Conservation (phyloP, 2,797 vertebrate species). For the Schizopygopsis malacanthus region DNA sequence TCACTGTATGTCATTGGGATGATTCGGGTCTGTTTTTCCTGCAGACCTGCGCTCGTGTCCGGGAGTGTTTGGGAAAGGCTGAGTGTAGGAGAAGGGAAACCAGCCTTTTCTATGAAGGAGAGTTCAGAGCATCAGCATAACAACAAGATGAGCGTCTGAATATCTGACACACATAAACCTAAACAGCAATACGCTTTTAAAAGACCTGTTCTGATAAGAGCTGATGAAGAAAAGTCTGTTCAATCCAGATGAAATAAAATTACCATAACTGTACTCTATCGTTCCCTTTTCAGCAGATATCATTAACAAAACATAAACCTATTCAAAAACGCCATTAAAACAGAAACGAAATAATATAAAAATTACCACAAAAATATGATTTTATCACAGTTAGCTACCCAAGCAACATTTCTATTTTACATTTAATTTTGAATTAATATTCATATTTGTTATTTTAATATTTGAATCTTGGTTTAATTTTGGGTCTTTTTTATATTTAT, state of each 20-base stretch:
- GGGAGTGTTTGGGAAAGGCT: conserved; percentile 70
- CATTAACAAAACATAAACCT: too few species aligned
- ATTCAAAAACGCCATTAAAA: too few species aligned
- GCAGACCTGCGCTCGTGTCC: conserved; percentile 76
- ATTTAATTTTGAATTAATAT: too few species aligned
- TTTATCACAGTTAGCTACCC: too few species aligned
- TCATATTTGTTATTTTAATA: not conserved
- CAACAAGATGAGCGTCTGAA: not conserved
- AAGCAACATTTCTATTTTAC: too few species aligned
- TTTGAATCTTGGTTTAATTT: not conserved
- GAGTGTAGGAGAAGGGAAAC: conserved; percentile 90
- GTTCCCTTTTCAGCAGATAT: too few species aligned
- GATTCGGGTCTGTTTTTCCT: not conserved
- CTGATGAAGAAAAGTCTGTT: not conserved
- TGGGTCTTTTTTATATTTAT: not conserved
- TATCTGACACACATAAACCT: not conserved
- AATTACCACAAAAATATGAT: too few species aligned
- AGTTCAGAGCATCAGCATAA: conserved; percentile 33
- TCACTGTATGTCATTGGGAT: not conserved
- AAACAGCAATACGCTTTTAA: not conserved
- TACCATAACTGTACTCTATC: not conserved
- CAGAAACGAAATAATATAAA: too few species aligned
- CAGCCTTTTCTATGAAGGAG: conserved; percentile 84
- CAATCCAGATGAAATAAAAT: not conserved
- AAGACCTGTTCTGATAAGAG: not conserved